Conservation (phyloP, 2,797 vertebrate genomes). For the Myiotriccus ornatus region DNA sequence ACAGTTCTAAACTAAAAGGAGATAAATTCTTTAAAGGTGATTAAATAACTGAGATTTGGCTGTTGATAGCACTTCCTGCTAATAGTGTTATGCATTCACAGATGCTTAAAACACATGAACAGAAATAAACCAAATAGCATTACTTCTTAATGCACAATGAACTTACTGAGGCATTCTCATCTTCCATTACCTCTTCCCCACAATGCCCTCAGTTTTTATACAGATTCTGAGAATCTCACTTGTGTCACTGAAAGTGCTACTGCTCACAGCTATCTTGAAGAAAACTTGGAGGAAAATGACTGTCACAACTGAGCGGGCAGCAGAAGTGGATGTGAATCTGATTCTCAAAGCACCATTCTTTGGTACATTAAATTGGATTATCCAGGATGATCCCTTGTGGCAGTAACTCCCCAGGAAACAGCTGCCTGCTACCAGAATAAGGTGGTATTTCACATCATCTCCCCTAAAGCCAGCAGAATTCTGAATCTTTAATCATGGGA, state of each 20-base stretch:
- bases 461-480: background rate
- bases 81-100: background rate
- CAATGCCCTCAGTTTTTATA: rapidly evolving
- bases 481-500: background rate
- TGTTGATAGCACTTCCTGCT: background rate
- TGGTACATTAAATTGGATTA: background rate
- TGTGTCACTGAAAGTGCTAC: background rate
- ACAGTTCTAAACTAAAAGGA: background rate
- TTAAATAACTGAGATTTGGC: background rate
- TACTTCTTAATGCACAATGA: background rate
- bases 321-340: background rate
- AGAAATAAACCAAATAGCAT: background rate
- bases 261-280: background rate
- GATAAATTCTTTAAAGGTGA: background rate
- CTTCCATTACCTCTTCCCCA: background rate
- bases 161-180: background rate
- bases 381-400: rapidly evolving
- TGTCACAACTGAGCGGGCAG: background rate
- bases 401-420: background rate
- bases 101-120: background rate
- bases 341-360: background rate
- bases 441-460: background rate
- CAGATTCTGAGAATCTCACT: background rate
- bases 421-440: background rate
- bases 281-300: background rate